Percentiles rank a stretch among this genome's conserved stretches.
Conservation (phyloP, 2,888 invertebrate species). For the Phortica magna region DNA sequence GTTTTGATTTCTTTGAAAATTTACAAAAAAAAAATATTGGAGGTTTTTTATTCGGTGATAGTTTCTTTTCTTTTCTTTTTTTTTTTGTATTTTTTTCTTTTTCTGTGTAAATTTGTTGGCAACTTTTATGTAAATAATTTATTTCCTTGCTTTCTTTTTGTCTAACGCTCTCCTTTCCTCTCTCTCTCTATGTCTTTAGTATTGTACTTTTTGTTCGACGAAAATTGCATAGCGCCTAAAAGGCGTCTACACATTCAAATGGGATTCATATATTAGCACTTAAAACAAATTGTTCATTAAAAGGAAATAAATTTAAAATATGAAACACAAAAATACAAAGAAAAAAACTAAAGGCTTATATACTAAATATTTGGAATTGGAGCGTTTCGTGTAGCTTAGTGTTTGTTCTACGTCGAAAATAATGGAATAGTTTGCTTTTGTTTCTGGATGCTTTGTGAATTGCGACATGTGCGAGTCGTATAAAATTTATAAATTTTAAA, state of each 20-base stretch:
- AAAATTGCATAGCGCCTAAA: slow-evolving; percentile 9
- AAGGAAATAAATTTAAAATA: too few relatives aligned
- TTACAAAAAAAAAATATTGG: slow-evolving; percentile 23
- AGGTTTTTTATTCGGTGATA: background rate
- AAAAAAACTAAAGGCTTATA: slow-evolving; percentile 44
- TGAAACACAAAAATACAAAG: background rate
- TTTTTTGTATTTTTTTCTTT: slow-evolving; percentile 26
- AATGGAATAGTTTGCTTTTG: slow-evolving; percentile 55
- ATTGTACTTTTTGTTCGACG: slow-evolving; percentile 43
- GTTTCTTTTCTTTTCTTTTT: slow-evolving; percentile 13
- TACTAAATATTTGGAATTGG: slow-evolving; percentile 69
- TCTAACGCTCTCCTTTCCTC: background rate
- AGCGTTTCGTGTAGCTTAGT: slow-evolving; percentile 45
- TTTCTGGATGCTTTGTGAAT: slow-evolving; percentile 1
- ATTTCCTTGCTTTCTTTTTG: background rate
- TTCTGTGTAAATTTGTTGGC: slow-evolving; percentile 3
- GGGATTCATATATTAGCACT: slow-evolving; percentile 20
- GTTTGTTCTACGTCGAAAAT: background rate
- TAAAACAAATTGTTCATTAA: background rate
- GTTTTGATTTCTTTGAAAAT: slow-evolving; percentile 11
- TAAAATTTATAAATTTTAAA: slow-evolving; percentile 19
- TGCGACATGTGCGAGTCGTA: slow-evolving; percentile 32
- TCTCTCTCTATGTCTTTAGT: slow-evolving; percentile 40
- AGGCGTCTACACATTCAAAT: background rate
- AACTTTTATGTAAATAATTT: background rate